Evolutionary conservation across 2,113 vertebrate genomes (phyloP), one percentile per base, ranked within the genome.

Genomic region (Apteryx mantelli): DNA sequence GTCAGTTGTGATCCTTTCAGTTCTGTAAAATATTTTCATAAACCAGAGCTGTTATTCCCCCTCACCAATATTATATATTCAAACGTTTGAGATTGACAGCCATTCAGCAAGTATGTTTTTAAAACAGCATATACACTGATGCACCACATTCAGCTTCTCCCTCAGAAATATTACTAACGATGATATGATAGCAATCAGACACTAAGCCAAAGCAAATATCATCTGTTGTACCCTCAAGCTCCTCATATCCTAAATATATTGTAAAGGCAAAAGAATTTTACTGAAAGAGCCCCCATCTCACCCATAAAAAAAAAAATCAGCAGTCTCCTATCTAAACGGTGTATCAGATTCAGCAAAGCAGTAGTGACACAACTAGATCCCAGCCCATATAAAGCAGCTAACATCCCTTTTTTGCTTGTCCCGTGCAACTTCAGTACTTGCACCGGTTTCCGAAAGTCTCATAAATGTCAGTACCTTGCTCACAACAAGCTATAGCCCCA

Each of bases 291-390:
- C 70, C 24, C 25, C n/a, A 40, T 3, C 38, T 52, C 20, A 55
- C 4, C 6, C 36, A 30, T 8, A 12, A 11, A 50, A 36, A 55
- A 7, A 12, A 10, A 50, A 36, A 71, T 32, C 22, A 76, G 26
- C 9, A 90, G 55, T 21, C 30, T 60, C 48, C 20, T 32, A 58
- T 48, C n/a, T 56, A 50, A 61, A 24, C 42, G 55, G 22, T 0
- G 1, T 0, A 0, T 30, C 32, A 13, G 3, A 3, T 13, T 38
- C 14, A 28, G 48, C 16, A 55, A 66, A 6, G 12, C 38, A 61
- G n/a, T 1, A 17, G 10, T 60, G 32, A 58, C 14, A 58, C 30
- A 32, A 28, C 56, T 58, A 91, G n/a, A 74, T 55, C 34, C 15
- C 78, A 71, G 38, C 19, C 24, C 34, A 20, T 7, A 38, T 5